Evolutionary conservation across 2,888 invertebrate genomes (phyloP).

Genomic region (Dermolepida albohirtum): DNA sequence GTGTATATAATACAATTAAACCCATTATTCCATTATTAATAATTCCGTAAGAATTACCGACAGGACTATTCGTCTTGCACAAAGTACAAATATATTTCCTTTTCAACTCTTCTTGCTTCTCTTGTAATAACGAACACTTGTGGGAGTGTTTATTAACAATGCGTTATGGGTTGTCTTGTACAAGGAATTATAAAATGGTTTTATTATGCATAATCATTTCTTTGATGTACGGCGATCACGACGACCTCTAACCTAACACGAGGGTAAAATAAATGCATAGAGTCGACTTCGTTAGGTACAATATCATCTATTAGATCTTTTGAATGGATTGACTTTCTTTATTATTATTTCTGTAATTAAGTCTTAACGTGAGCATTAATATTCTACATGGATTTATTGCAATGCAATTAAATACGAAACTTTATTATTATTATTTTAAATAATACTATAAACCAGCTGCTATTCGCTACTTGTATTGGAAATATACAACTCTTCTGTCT

Average conservation of each 20-base stretch:
- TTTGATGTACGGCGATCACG: constrained; percentile 44
- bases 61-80: background rate
- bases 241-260: constrained; percentile 41
- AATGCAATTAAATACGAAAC: too few species aligned
- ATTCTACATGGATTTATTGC: too few species aligned
- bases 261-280: constrained; percentile 37
- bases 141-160: constrained; percentile 44
- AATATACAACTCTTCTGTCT: too few species aligned
- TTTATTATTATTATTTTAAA: too few species aligned
- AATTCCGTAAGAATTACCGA: too few species aligned
- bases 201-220: constrained; percentile 45
- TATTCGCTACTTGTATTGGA: too few species aligned
- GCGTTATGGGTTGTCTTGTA: constrained; percentile 41
- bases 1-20: too few species aligned
- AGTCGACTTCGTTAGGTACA: constrained; percentile 21
- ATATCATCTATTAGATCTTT: constrained; percentile 3
- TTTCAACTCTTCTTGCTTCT: constrained; percentile 3
- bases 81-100: background rate
- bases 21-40: too few species aligned
- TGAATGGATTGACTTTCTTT: background rate
- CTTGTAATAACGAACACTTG: constrained; percentile 28
- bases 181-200: constrained; percentile 42
- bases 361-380: too few species aligned
- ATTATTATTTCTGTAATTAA: background rate
- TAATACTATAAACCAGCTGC: too few species aligned